Percentiles rank a stretch among this genome's conserved stretches.
These are phyloP conservation scores for Nyctalus aviator DNA, from an alignment of 2,797 vertebrate species.

Conservation along the genomic window DNA sequence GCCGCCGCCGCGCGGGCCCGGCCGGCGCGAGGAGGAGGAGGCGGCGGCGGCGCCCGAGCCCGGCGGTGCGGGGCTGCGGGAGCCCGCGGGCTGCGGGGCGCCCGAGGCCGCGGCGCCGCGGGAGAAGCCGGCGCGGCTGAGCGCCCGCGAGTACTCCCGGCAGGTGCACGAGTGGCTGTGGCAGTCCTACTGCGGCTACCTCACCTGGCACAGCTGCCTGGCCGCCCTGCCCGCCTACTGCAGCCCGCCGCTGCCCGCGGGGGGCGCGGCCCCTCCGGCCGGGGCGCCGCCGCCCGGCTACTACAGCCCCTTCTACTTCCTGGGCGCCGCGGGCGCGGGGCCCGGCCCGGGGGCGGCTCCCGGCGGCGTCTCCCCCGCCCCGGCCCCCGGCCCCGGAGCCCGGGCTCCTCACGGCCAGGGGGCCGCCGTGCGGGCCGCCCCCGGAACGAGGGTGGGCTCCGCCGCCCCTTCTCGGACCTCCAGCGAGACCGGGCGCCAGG, in stretches of 20 bases:
- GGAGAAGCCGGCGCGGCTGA: conserved; percentile 82
- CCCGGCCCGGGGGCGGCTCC: conserved; percentile 65
- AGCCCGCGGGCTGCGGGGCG: conserved; percentile 73
- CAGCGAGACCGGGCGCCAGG: conserved; percentile 85
- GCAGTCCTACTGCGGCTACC: conserved; percentile 93
- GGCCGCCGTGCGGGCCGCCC: conserved; percentile 48
- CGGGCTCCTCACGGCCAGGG: conserved; percentile 58
- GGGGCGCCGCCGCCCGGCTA: background rate
- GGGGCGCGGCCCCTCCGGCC: conserved; percentile 46
- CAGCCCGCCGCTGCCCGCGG: conserved; percentile 68
- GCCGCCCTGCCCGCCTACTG: conserved; percentile 81
- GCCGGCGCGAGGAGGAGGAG: background rate
- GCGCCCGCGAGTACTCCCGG: conserved; percentile 91
- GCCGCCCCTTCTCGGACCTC: conserved; percentile 66
- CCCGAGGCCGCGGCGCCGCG: background rate
- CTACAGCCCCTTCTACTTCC: conserved; percentile 79
- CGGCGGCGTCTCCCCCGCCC: conserved; percentile 67
- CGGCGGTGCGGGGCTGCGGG: background rate
- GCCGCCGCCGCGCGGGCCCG: background rate
- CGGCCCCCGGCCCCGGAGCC: conserved; percentile 57
- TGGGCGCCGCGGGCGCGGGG: conserved; percentile 63
- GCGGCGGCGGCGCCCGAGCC: background rate
- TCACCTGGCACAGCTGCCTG: conserved; percentile 92
- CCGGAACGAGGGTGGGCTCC: conserved; percentile 55
- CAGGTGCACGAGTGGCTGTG: conserved; percentile 95